These are phyloP conservation scores for Tachina fera DNA, from an alignment of 2,888 invertebrate species.

Conservation along the genomic window DNA sequence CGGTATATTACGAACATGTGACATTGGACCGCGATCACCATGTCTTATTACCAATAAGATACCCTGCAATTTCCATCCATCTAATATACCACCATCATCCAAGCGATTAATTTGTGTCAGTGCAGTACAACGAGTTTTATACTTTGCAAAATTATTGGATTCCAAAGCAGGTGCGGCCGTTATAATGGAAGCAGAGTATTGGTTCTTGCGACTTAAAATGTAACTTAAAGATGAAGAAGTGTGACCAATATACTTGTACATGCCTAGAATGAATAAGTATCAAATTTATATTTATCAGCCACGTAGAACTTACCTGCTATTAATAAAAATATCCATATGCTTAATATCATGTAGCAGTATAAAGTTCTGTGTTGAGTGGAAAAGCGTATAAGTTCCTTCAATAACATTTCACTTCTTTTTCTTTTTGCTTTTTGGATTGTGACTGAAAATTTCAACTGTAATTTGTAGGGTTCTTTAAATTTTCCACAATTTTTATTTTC, in stretches of 20 bases:
- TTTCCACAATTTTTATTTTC: constrained; percentile 11
- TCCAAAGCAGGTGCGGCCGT: constrained; percentile 58
- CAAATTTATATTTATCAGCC: background rate
- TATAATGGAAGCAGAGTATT: constrained; percentile 66
- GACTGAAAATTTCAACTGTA: constrained; percentile 40
- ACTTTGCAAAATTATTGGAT: constrained; percentile 74
- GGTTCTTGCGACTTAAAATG: constrained; percentile 75
- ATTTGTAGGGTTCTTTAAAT: constrained; percentile 8
- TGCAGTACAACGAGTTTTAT: constrained; percentile 89
- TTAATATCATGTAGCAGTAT: constrained; percentile 92
- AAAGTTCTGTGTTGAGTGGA: constrained; percentile 90
- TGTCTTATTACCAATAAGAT: constrained; percentile 91
- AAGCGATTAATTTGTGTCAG: constrained; percentile 87
- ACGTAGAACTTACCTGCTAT: constrained; percentile 86
- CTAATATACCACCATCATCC: constrained; percentile 86
- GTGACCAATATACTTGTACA: constrained; percentile 90
- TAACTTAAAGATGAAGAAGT: constrained; percentile 81
- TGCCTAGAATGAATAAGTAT: constrained; percentile 83
- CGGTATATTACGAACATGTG: constrained; percentile 91
- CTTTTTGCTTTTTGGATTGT: constrained; percentile 43
- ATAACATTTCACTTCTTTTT: constrained; percentile 78
- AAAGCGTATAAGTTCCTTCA: constrained; percentile 85
- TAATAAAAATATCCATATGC: constrained; percentile 91
- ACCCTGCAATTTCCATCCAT: constrained; percentile 82
- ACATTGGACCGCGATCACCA: constrained; percentile 94